A percentile compares a stretch with the other conserved stretches of the same genome.
phyloP scores from a whole-genome alignment of 2,797 vertebrate genomes.

The Paramormyrops hopkinsi region DNA sequence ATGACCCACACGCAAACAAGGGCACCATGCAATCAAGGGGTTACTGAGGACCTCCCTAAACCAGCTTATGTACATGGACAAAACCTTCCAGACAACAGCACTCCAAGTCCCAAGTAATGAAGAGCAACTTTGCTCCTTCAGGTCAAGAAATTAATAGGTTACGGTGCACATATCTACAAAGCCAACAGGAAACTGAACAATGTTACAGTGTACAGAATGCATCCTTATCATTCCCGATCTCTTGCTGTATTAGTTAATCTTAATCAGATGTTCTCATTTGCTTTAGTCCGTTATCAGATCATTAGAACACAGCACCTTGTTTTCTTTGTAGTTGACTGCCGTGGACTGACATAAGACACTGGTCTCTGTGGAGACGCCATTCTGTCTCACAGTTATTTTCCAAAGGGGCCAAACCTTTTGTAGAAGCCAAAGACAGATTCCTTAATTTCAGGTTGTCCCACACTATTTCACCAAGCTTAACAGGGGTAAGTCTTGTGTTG shows the following conservation, averaged over 20 bases:
- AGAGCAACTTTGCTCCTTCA: not conserved
- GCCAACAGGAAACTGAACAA: not conserved
- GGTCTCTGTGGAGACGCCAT: conserved; percentile 6
- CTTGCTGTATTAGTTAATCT: not conserved
- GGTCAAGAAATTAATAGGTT: not conserved
- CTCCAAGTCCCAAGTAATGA: not conserved
- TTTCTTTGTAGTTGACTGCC: not conserved
- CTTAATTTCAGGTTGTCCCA: not conserved
- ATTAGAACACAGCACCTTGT: not conserved
- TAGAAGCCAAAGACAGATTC: conserved; percentile 19
- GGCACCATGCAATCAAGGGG: not conserved
- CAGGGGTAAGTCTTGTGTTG: conserved; percentile 15
- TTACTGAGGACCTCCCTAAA: not conserved
- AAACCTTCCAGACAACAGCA: not conserved
- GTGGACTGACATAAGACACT: not conserved
- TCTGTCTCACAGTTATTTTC: not conserved
- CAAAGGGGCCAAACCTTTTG: conserved; percentile 1
- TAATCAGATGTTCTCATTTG: not conserved
- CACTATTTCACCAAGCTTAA: conserved; percentile 8
- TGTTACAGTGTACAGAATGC: not conserved
- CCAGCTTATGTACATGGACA: not conserved
- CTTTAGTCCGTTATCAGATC: not conserved
- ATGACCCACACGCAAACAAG: conserved; percentile 41
- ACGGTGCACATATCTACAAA: not conserved
- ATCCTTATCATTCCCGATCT: not conserved